Conservation (phyloP, 2,888 invertebrate species). For the Caenorhabditis virilis region DNA sequence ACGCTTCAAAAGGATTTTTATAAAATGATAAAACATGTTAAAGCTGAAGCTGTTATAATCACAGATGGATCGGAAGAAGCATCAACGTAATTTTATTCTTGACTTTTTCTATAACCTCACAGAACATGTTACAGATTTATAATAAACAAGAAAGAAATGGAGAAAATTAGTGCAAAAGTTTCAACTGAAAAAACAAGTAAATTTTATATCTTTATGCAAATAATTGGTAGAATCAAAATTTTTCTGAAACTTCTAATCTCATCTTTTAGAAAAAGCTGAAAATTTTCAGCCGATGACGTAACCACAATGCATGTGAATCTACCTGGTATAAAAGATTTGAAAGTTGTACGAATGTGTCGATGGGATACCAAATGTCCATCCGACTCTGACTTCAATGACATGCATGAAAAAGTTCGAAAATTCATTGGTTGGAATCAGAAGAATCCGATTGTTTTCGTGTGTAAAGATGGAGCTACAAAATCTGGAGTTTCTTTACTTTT, state of each 20-base stretch:
- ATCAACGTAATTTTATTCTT: slow-evolving; percentile 2
- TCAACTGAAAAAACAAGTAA: neutral
- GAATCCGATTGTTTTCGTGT: slow-evolving; percentile 23
- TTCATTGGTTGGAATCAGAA: slow-evolving; percentile 19
- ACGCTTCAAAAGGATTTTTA: slow-evolving; percentile 22
- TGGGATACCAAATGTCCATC: neutral
- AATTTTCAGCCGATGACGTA: slow-evolving; percentile 4
- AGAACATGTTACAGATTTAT: neutral
- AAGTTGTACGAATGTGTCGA: slow-evolving; percentile 5
- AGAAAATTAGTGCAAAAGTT: neutral
- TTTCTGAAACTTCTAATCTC: neutral
- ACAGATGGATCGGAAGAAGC: slow-evolving; percentile 15
- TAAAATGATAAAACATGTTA: slow-evolving; percentile 18
- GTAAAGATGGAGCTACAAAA: slow-evolving; percentile 36
- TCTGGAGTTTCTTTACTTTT: slow-evolving; percentile 23
- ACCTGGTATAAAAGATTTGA: slow-evolving; percentile 6
- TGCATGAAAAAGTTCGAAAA: slow-evolving; percentile 25
- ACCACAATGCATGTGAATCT: slow-evolving; percentile 8
- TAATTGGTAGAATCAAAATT: no score
- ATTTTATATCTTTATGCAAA: no score
- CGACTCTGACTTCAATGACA: slow-evolving; percentile 12
- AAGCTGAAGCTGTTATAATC: slow-evolving; percentile 24
- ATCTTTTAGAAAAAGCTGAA: neutral
- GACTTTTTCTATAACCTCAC: neutral
- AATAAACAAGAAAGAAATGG: neutral